phyloP scores from a whole-genome alignment of 1,140 invertebrate species.

The Zaprionus vittiger region DNA sequence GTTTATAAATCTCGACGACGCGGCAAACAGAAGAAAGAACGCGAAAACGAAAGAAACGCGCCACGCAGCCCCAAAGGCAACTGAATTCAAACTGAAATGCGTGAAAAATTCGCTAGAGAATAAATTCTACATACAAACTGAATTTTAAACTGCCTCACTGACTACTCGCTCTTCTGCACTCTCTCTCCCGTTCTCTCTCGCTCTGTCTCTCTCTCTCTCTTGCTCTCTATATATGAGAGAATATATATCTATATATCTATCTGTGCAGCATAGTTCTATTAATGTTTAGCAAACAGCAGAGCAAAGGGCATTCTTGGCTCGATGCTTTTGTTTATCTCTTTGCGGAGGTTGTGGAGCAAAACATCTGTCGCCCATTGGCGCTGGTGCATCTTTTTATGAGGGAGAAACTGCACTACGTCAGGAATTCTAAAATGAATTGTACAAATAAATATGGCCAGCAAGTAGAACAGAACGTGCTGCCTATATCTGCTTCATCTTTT shows the following conservation, averaged over 20 bases:
- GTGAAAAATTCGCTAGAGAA: slow-evolving; percentile 74
- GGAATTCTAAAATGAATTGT: slow-evolving; percentile 6
- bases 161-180: neutral
- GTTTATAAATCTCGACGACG: slow-evolving; percentile 24
- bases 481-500: neutral
- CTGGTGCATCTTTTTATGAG: slow-evolving; percentile 35
- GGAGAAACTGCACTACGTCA: slow-evolving; percentile 32
- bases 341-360: neutral
- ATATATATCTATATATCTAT: slow-evolving; percentile 9
- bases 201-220: slow-evolving; percentile 31
- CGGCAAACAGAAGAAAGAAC: slow-evolving; percentile 34
- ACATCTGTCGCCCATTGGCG: slow-evolving; percentile 34
- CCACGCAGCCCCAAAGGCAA: slow-evolving; percentile 60
- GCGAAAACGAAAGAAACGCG: slow-evolving; percentile 35
- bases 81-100: slow-evolving; percentile 72
- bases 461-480: slow-evolving; percentile 14
- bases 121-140: slow-evolving; percentile 14
- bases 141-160: neutral
- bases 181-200: slow-evolving; percentile 16
- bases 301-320: slow-evolving; percentile 45
- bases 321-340: slow-evolving; percentile 53
- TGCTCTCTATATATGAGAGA: slow-evolving; percentile 17
- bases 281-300: slow-evolving; percentile 64
- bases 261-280: slow-evolving; percentile 63
- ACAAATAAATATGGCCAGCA: slow-evolving; percentile 41